Evolutionary conservation across 2,888 invertebrate species (phyloP).

Genomic region (Automeris io): DNA sequence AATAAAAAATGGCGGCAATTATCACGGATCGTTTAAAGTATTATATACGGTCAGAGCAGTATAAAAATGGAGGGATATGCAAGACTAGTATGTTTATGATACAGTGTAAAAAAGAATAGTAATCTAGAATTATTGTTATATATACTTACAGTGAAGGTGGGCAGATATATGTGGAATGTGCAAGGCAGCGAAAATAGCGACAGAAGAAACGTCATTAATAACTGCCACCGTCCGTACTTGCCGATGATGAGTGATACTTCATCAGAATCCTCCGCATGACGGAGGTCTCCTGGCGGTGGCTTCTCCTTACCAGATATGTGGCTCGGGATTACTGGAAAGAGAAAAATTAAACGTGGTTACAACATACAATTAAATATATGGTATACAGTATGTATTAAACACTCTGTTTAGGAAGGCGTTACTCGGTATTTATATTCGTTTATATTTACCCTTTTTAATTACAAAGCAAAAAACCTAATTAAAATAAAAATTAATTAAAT

Average conservation of each 20-base stretch:
- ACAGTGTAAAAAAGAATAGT: too few relatives aligned
- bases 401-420: too few relatives aligned
- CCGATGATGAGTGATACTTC: conserved; percentile 83
- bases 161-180: conserved; percentile 87
- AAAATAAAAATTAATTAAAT: too few relatives aligned
- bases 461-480: too few relatives aligned
- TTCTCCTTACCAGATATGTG: conserved; percentile 52
- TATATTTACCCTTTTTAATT: too few relatives aligned
- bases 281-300: conserved; percentile 27
- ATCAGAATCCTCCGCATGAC: conserved; percentile 74
- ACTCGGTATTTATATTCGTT: too few relatives aligned
- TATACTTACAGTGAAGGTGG: conserved; percentile 81
- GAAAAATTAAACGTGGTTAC: neutral
- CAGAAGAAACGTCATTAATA: conserved; percentile 83
- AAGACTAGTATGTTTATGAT: too few relatives aligned
- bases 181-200: conserved; percentile 87
- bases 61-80: too few relatives aligned
- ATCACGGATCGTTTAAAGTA: too few relatives aligned
- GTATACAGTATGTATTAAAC: neutral
- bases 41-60: too few relatives aligned
- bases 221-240: conserved; percentile 86
- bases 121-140: neutral
- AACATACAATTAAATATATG: neutral
- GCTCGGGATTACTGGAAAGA: conserved; percentile 62
- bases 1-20: too few relatives aligned